These are phyloP conservation scores for Stictocephala bisonia DNA, from an alignment of 2,888 invertebrate genomes.

Conservation along the genomic window DNA sequence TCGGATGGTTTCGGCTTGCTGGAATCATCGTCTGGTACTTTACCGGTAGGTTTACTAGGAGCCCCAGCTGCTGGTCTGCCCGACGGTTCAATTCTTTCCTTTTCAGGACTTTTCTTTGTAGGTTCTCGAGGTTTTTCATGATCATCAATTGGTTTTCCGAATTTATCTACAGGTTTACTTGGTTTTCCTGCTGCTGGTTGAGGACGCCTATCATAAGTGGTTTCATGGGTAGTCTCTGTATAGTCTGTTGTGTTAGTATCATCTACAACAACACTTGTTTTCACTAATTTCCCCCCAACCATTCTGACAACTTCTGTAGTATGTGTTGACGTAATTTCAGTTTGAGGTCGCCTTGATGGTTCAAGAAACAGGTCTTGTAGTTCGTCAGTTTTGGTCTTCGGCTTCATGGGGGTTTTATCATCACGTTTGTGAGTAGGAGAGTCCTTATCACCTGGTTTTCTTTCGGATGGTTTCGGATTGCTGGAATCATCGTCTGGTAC, in stretches of 20 bases:
- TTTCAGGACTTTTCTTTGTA: constrained; percentile 2
- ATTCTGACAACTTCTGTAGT: too few relatives aligned
- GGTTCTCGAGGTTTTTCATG: constrained; percentile 14
- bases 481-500: too few relatives aligned
- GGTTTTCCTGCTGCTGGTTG: constrained; percentile 43
- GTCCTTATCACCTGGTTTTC: too few relatives aligned
- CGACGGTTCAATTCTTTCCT: constrained; percentile 22
- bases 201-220: constrained; percentile 20
- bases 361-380: too few relatives aligned
- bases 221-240: background rate
- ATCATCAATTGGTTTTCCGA: constrained; percentile 1
- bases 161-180: constrained; percentile 20
- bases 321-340: too few relatives aligned
- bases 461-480: too few relatives aligned
- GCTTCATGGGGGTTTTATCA: too few relatives aligned
- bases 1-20: background rate
- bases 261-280: constrained; percentile 25
- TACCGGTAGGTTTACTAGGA: constrained; percentile 21
- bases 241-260: constrained; percentile 4
- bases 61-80: constrained; percentile 28
- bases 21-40: background rate
- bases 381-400: too few relatives aligned
- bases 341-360: too few relatives aligned
- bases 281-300: constrained; percentile 29
- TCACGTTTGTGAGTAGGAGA: too few relatives aligned